A percentile compares a stretch with the other conserved stretches of the same genome.
Conservation (phyloP, 2,797 vertebrate species). For the Pogonophryne albipinna region DNA sequence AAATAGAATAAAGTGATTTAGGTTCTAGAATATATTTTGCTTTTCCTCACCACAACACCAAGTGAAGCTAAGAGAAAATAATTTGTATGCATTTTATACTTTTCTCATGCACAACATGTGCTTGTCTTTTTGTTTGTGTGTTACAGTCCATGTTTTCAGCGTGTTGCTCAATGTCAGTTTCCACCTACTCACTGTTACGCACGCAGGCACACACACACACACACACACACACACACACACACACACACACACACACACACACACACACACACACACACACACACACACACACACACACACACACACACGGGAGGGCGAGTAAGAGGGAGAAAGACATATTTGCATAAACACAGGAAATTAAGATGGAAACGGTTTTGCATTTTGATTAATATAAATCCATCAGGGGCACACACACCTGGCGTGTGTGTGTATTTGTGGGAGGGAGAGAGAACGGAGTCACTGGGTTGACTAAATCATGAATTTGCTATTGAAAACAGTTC, state of each 20-base stretch:
- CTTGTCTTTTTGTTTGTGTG: background rate
- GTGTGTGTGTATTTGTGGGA: conserved; percentile 33
- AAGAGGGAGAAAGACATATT: conserved; percentile 46
- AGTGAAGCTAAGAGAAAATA: background rate
- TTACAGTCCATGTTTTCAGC: conserved; percentile 30
- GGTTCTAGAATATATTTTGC: background rate
- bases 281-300: background rate
- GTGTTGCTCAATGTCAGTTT: conserved; percentile 64
- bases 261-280: conserved; percentile 2
- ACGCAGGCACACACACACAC: conserved; percentile 12
- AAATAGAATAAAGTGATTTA: background rate
- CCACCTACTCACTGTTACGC: conserved; percentile 55
- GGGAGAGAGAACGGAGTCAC: conserved; percentile 22
- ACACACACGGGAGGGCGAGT: conserved; percentile 1
- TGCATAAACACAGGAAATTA: conserved; percentile 83
- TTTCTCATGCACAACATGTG: conserved; percentile 3
- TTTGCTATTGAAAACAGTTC: conserved; percentile 7
- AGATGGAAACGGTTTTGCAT: conserved; percentile 80
- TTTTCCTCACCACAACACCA: background rate
- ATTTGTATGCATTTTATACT: background rate
- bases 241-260: conserved; percentile 5
- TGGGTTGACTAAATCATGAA: conserved; percentile 22
- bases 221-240: conserved; percentile 3
- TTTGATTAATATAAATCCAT: conserved; percentile 76
- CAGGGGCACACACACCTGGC: conserved; percentile 49